A percentile compares a stretch with the other conserved stretches of the same genome.
Evolutionary conservation across 2,888 invertebrate genomes (phyloP).

Genomic region (Ligdia adustata): DNA sequence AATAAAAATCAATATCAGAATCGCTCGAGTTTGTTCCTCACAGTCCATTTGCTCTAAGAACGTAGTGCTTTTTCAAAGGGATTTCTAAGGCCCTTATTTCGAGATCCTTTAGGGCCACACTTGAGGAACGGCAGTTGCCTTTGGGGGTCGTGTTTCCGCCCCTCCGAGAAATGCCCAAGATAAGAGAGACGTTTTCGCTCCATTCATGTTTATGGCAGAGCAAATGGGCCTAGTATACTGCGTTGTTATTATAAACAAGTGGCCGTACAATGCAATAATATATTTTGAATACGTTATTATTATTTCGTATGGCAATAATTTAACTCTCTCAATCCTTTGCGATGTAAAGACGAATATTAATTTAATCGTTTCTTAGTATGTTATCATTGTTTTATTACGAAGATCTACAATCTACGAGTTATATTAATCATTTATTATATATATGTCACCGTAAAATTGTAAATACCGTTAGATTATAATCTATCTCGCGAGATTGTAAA

Average conservation of each 20-base stretch:
- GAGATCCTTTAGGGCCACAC: conserved; percentile 80
- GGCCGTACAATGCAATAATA: conserved; percentile 37
- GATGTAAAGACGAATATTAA: no score
- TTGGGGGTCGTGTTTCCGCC: conserved; percentile 77
- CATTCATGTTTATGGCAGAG: conserved; percentile 82
- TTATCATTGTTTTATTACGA: no score
- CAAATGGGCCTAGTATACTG: conserved; percentile 80
- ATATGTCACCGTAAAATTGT: no score
- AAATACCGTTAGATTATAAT: no score
- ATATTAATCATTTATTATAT: no score
- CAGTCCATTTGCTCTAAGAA: conserved; percentile 81
- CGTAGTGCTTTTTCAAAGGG: conserved; percentile 76
- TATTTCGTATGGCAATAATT: no score
- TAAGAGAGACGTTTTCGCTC: conserved; percentile 83
- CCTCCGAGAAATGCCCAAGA: conserved; percentile 80
- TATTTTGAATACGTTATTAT: conserved; percentile 11
- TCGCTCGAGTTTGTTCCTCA: conserved; percentile 75
- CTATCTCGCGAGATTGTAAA: no score
- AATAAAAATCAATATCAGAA: conserved; percentile 81
- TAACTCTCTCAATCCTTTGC: no score
- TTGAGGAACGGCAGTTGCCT: conserved; percentile 73
- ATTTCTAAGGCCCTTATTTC: conserved; percentile 76
- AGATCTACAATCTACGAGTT: no score
- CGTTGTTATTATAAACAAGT: conserved; percentile 81
- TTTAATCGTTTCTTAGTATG: no score